Evolutionary conservation across 2,797 vertebrate genomes (phyloP).

Genomic region (Limosa lapponica): DNA sequence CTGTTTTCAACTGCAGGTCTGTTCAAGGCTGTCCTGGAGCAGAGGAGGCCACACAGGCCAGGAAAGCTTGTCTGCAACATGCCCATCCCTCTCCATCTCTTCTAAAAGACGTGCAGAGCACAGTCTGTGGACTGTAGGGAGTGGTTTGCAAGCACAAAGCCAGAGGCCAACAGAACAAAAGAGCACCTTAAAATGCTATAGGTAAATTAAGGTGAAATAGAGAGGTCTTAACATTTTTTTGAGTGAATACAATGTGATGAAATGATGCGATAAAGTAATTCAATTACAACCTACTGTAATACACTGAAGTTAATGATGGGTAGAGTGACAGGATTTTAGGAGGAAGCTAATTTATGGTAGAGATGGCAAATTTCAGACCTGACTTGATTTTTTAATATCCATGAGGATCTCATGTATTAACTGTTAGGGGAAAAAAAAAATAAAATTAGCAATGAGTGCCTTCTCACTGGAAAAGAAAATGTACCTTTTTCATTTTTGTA

Average conservation of each 20-base stretch:
- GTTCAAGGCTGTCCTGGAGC: background rate
- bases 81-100: background rate
- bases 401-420: background rate
- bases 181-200: background rate
- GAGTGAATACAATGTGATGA: background rate
- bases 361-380: background rate
- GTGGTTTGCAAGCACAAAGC: background rate
- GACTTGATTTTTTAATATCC: background rate
- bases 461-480: background rate
- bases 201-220: background rate
- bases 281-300: background rate
- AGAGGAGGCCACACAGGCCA: background rate
- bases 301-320: background rate
- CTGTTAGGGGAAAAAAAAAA: background rate
- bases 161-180: background rate
- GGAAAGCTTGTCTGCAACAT: background rate
- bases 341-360: background rate
- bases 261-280: background rate
- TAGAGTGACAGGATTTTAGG: background rate
- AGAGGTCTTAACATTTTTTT: background rate
- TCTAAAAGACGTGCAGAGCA: background rate
- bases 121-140: accelerated
- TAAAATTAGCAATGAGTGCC: background rate
- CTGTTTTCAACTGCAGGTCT: background rate
- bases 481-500: background rate